phyloP scores from a whole-genome alignment of 2,113 vertebrate genomes.

The Gnathochromis pfefferi region DNA sequence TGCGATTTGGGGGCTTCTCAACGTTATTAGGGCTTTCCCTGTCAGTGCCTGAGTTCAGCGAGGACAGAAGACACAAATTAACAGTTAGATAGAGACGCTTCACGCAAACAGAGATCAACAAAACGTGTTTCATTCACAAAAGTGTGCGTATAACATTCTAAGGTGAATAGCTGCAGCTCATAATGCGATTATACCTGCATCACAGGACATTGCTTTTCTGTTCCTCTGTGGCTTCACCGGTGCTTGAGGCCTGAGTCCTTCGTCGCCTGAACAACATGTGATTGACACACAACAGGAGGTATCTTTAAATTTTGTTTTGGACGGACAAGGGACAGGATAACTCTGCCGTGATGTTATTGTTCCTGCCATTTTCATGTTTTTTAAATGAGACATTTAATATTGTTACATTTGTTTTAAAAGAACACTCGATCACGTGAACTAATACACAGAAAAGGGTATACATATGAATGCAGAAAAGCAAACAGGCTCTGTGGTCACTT shows the following conservation, averaged over 20 bases:
- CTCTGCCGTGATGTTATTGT: neutral
- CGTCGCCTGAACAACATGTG: constrained; percentile 47
- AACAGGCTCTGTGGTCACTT: neutral
- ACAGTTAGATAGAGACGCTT: constrained; percentile 42
- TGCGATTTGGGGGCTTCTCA: constrained; percentile 72
- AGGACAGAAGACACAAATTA: constrained; percentile 45
- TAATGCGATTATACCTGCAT: constrained; percentile 52
- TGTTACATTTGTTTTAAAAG: neutral
- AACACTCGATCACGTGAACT: neutral
- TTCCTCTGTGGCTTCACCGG: constrained; percentile 67
- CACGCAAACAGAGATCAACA: neutral
- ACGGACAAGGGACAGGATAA: rapidly evolving
- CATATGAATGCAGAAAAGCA: neutral
- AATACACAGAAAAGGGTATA: neutral
- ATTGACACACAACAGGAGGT: neutral
- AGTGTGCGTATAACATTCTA: neutral
- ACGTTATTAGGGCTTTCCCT: constrained; percentile 68
- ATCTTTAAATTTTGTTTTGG: neutral
- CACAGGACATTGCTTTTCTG: constrained; percentile 70
- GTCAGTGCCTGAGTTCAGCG: constrained; percentile 63
- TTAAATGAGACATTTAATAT: neutral
- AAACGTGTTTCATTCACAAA: neutral
- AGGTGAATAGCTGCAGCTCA: neutral
- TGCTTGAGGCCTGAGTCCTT: constrained; percentile 56
- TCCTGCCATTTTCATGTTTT: neutral